Base-by-base conservation (phyloP, 2,888 invertebrate genomes). In the Amphipoea lucens region DNA sequence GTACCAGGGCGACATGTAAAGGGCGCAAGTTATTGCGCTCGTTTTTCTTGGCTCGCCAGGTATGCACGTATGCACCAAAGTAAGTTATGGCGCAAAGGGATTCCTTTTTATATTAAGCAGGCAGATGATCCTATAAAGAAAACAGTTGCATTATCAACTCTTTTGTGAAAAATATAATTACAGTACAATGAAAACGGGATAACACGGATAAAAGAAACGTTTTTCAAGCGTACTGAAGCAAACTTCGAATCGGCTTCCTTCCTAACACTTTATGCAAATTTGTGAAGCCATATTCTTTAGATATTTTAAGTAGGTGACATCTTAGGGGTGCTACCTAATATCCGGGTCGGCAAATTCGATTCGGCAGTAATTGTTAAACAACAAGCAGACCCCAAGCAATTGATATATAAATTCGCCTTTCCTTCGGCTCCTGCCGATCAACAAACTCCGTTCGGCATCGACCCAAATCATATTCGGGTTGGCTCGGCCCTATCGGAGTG, bases 21-120 rank as follows among this genome's bases (percentile, higher is more conserved):
- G 69, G 78, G 20, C 40, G 69, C 66, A 69, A 57, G 83, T 82
- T 78, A 82, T 86, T 86, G 73, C 69, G 63, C 86, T 75, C 73
- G 23, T 83, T 86, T 86, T 86, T 70, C 66, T 73, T 74, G 23
- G 60, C 83, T 74, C 83, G 36, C 67, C 73, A 86, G 86, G 73
- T 67, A 82, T 84, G 78, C 84, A 78, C 70, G 73, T 81, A 84
- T 86, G 84, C 83, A 82, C 74, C 72, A 72, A 73, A 65, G 70
- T 65, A 77, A 54, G 48, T 72, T 84, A 82, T 66, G 54, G 20
- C 42, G 11, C 20, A 82, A 82, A 78, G 48, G 48, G 14, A 86
- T 86, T 86, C 74, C 74, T 69, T 70, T 84, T 54, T 48, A 66
- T 78, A 78, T 69, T 69, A 78, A 60, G 57, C 62, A 51, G 29